Percentiles rank a stretch among this genome's conserved stretches.
Evolutionary conservation across 2,888 invertebrate genomes (phyloP).

Genomic region (Chymomyza fuscimana): DNA sequence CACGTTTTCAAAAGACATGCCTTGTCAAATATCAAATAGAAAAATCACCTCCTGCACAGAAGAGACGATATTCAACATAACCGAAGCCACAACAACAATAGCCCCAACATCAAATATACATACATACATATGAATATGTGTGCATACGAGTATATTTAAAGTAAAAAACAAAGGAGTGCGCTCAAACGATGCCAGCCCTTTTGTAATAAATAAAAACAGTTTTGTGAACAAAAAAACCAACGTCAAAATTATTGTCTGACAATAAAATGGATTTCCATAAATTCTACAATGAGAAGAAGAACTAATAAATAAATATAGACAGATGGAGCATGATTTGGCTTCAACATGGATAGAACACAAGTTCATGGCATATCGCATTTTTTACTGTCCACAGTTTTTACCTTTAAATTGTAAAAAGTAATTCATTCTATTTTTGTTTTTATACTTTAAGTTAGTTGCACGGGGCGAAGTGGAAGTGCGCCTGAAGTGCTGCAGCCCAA

Average conservation of each 20-base stretch:
- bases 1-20: not conserved
- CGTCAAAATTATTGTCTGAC: conserved; percentile 42
- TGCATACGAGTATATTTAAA: not conserved
- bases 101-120: conserved; percentile 2
- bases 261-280: conserved; percentile 45
- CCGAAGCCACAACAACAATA: conserved; percentile 17
- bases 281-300: conserved; percentile 16
- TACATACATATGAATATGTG: too few species aligned
- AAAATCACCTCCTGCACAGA: conserved; percentile 55
- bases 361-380: conserved; percentile 1
- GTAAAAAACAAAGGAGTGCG: conserved; percentile 3
- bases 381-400: not conserved
- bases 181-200: conserved; percentile 31
- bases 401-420: not conserved
- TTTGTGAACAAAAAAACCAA: conserved; percentile 31
- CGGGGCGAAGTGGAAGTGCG: not conserved
- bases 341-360: too few species aligned
- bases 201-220: conserved; percentile 46
- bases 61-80: conserved; percentile 37
- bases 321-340: conserved; percentile 37
- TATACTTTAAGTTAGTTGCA: not conserved
- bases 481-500: not conserved
- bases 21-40: conserved; percentile 40
- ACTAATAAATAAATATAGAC: conserved; percentile 23
- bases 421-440: not conserved